These are phyloP conservation scores for Ceyx melanurus DNA, from an alignment of 2,113 vertebrate species.

Conservation along the genomic window DNA sequence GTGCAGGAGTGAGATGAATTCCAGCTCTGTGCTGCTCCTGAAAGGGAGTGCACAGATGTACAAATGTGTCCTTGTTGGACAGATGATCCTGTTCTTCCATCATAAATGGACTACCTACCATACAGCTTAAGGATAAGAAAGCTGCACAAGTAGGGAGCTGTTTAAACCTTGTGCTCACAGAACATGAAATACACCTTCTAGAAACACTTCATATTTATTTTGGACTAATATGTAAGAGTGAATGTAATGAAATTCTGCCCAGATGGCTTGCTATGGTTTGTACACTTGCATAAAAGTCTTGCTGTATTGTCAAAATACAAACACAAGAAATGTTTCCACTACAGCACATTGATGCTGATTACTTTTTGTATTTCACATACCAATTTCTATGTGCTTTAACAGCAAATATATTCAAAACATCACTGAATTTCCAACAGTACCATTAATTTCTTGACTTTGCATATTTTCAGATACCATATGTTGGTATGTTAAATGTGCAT, in stretches of 20 bases:
- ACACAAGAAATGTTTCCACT: slow-evolving; percentile 14
- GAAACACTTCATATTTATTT: slow-evolving; percentile 74
- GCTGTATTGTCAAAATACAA: slow-evolving; percentile 45
- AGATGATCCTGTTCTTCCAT: slow-evolving; percentile 82
- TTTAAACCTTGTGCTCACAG: slow-evolving; percentile 66
- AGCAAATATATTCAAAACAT: slow-evolving; percentile 15
- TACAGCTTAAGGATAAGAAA: slow-evolving; percentile 75
- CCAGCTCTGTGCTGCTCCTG: slow-evolving; percentile 85
- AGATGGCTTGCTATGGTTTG: slow-evolving; percentile 6
- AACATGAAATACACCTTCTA: slow-evolving; percentile 67
- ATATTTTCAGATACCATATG: neutral
- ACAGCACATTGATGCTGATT: neutral
- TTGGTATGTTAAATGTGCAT: neutral
- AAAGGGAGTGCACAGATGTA: slow-evolving; percentile 78
- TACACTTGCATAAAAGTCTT: slow-evolving; percentile 36
- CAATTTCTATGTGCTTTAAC: slow-evolving; percentile 7
- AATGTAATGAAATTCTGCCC: slow-evolving; percentile 45
- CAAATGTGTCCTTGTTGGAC: slow-evolving; percentile 87
- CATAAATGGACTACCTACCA: slow-evolving; percentile 80
- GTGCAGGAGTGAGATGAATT: slow-evolving; percentile 85
- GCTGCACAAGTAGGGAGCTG: slow-evolving; percentile 68
- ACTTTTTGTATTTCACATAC: neutral
- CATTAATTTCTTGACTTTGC: neutral
- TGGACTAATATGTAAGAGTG: slow-evolving; percentile 58
- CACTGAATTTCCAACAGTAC: neutral